A percentile compares a stretch with the other conserved stretches of the same genome.
Conservation (phyloP, 1,140 invertebrate species). For the Calosoma granatense region DNA sequence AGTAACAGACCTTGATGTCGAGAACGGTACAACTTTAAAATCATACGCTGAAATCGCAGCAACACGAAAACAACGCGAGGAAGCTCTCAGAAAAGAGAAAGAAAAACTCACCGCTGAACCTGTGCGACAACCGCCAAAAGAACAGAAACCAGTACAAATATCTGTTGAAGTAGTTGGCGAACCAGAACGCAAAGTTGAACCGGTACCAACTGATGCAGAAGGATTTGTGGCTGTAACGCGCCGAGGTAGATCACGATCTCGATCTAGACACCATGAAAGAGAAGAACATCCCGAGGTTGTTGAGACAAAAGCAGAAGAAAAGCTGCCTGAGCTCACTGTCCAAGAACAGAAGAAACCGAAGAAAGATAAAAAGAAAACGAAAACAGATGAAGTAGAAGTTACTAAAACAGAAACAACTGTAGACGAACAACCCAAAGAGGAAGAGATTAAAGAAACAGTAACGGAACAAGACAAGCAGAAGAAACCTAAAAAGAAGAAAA, state of each 20-base stretch:
- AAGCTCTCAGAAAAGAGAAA: conserved; percentile 12
- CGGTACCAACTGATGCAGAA: conserved; percentile 19
- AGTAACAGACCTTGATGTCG: conserved; percentile 13
- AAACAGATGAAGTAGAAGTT: conserved; percentile 2
- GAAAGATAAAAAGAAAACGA: conserved; percentile 19
- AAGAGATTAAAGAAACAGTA: not conserved
- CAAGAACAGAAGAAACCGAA: conserved; percentile 9
- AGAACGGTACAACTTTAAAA: conserved; percentile 3
- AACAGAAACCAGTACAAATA: conserved; percentile 17
- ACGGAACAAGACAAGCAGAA: not conserved
- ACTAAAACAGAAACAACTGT: not conserved
- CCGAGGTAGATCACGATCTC: conserved; percentile 22
- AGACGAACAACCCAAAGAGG: not conserved
- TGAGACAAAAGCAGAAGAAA: conserved; percentile 12
- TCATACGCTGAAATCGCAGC: conserved; percentile 15
- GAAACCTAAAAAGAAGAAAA: conserved; percentile 7
- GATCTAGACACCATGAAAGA: conserved; percentile 16
- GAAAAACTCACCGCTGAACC: not conserved
- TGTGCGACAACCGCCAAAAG: not conserved
- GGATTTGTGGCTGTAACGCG: conserved; percentile 23
- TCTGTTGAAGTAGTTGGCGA: conserved; percentile 20
- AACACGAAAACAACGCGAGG: conserved; percentile 11
- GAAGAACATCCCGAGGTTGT: conserved; percentile 11
- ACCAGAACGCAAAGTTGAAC: conserved; percentile 14
- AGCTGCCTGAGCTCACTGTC: conserved; percentile 12